Base-by-base conservation (phyloP, 1,140 invertebrate genomes). In the Myzus persicae region DNA sequence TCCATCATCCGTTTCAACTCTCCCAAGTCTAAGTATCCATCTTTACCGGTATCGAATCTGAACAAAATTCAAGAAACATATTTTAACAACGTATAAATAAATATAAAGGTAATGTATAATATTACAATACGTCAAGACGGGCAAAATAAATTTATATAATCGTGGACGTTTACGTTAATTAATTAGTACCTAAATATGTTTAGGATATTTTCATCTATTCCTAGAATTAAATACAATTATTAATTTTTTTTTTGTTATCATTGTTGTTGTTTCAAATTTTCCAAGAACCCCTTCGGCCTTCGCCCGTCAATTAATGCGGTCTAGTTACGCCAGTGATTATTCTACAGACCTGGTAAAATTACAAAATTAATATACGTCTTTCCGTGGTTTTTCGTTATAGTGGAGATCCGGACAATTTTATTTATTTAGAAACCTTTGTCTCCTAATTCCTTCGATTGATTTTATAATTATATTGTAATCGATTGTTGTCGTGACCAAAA, bases 1-100 rank as follows among this genome's bases (percentile, higher is more conserved):
- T 99, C 98, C 98, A 99, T 99, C 98, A 99, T 99, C 24, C 97
- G 95, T 95, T 99, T 99, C 84, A 99, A 95, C 95, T 99, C 98
- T 82, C 96, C 96, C 82, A 99, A 95, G 95, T 98, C 98, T 92
- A 99, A 96, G 94, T 96, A 99, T 67, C 98, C 98, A 95, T 99
- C 98, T 90, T 96, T 96, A 51, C 98, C 97, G 91, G 97, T 97
- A 95, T 99, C 98, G 95, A 98, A 99, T 95, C 98, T 99, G 95
- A 44, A 85, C 8, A 96, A 96, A 94, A 42, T 87, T 51, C 0
- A 22, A 91, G 24, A 76, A 76, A 76, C 14, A 8, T 76, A 9
- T 76, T 76, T 76, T 76, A 76, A 76, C 14, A 76, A 4, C 59
- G n/a, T n/a, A n/a, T n/a, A n/a, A n/a, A n/a, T n/a, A n/a, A n/a